Evolutionary conservation across 2,113 vertebrate species (phyloP), one percentile per base, ranked within the genome.

Genomic region (Rissa tridactyla): DNA sequence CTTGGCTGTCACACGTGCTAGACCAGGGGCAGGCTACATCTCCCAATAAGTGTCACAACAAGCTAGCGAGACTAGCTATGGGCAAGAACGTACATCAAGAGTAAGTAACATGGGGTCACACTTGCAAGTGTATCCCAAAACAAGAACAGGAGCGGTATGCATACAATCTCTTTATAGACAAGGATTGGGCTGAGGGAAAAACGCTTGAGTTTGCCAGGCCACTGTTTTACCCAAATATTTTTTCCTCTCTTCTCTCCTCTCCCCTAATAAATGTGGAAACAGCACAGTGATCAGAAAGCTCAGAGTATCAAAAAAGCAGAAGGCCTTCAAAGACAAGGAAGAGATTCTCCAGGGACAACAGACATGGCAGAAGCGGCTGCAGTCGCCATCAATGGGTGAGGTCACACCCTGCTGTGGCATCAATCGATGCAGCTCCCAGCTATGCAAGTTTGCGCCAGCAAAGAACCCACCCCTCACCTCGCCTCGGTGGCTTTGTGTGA

Each of bases 401-500:
- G 44, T 82, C 70, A n/a, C 42, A 42, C 54, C 27, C 64, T 52
- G 68, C 29, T 30, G 70, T 19, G 19, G 15, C 61, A 51, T 34
- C 71, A 15, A 3, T 9, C 49, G 22, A 5, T 8, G 17, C 46
- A 38, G 51, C 29, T 60, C 29, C 61, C 71, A 51, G 62, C 22
- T 25, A 26, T 0, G 34, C 71, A 47, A 15, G 51, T 21, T 13
- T 51, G 30, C 3, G 7, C 29, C 44, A n/a, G n/a, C n/a, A 47
- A 5, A 71, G 58, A 68, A 1, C 42, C n/a, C 64, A 38, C 9
- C 18, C 44, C 27, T 64, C n/a, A 27, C 25, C 57, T 66, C 5
- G 0, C 70, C 3, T 36, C 2, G 3, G 21, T 11, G 47, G 22
- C n/a, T n/a, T 44, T 36, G 6, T 1, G 5, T 62, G 17, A 19